Evolutionary conservation across 2,113 vertebrate species (phyloP), one percentile per base, ranked within the genome.

Genomic region (Porphyrio hochstetteri): DNA sequence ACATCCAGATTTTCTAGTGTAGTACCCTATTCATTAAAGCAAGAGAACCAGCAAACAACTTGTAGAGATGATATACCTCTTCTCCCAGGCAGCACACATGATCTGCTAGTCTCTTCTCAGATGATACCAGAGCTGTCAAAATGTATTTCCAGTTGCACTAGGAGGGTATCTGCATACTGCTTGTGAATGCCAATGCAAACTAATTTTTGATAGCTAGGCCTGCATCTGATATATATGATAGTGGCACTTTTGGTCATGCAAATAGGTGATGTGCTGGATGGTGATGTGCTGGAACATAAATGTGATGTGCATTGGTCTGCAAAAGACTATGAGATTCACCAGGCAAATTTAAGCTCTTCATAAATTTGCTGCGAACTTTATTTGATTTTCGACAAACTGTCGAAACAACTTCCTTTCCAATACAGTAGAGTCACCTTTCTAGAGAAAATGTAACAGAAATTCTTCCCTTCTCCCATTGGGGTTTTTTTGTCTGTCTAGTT

Each of bases 241-340:
- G 17, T 16, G 57, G 23, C 7, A 11, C 13, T 87, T 92, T 13
- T 67, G 24, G 18, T 82, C 42, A 15, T 63, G 36, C 24, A 44
- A 20, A 17, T 33, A 9, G 17, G 9, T 70, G 33, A 57, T 31
- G 19, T 50, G 28, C 25, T 86, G 48, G 19, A 29, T n/a, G 17
- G 9, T 70, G 33, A 57, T 31, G 19, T 50, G 28, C 25, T 86
- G 48, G 19, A 29, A 64, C 29, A 25, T 52, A 71, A 53, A 38
- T 0, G 1, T 63, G 67, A 40, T 2, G 3, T 69, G 29, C 44
- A 23, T 23, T 48, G 15, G 15, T 48, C 38, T 8, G 3, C 10
- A 63, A 24, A 86, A 81, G 35, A 20, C 76, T 55, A 2, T 40
- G 19, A 65, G 6, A 12, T 57, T 13, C 17, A 57, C 27, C 3